A percentile compares a stretch with the other conserved stretches of the same genome.
Evolutionary conservation across 2,888 invertebrate genomes (phyloP).

Genomic region (Nephrotoma guestfalica): DNA sequence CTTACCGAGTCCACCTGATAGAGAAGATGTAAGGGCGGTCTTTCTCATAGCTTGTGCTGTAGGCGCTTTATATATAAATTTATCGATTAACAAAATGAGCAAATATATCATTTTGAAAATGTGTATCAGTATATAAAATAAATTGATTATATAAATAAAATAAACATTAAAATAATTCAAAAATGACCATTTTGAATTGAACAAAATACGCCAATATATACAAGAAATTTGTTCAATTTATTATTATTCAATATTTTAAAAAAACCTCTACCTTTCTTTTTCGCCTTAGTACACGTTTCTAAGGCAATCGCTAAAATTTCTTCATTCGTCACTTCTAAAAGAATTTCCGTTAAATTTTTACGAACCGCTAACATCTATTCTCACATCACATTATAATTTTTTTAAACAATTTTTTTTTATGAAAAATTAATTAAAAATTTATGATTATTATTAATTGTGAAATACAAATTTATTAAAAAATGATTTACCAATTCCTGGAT

Average conservation of each 20-base stretch:
- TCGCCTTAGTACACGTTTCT: slow-evolving; percentile 69
- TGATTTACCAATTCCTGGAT: slow-evolving; percentile 6
- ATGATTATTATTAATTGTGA: not conserved
- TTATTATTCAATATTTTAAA: not conserved
- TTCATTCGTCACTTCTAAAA: slow-evolving; percentile 85
- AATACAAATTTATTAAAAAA: not conserved
- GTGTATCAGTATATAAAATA: slow-evolving; percentile 3
- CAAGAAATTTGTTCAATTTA: not conserved
- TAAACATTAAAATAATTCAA: slow-evolving; percentile 8
- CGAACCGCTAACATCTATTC: slow-evolving; percentile 74
- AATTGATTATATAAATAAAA: slow-evolving; percentile 15
- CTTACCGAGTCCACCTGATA: slow-evolving; percentile 86
- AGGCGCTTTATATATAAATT: slow-evolving; percentile 30
- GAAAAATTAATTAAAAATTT: slow-evolving; percentile 7
- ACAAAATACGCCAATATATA: not conserved
- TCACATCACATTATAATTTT: not conserved
- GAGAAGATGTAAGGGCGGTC: slow-evolving; percentile 82
- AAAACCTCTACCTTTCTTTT: slow-evolving; percentile 58
- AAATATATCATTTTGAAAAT: not conserved
- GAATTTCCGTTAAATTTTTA: slow-evolving; percentile 78
- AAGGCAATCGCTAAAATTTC: slow-evolving; percentile 73
- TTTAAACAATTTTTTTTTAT: slow-evolving; percentile 12
- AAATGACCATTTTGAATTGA: not conserved
- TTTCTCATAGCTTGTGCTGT: slow-evolving; percentile 47
- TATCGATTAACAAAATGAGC: slow-evolving; percentile 10